phyloP scores from a whole-genome alignment of 1,140 invertebrate genomes.

The Agraylea sexmaculata region DNA sequence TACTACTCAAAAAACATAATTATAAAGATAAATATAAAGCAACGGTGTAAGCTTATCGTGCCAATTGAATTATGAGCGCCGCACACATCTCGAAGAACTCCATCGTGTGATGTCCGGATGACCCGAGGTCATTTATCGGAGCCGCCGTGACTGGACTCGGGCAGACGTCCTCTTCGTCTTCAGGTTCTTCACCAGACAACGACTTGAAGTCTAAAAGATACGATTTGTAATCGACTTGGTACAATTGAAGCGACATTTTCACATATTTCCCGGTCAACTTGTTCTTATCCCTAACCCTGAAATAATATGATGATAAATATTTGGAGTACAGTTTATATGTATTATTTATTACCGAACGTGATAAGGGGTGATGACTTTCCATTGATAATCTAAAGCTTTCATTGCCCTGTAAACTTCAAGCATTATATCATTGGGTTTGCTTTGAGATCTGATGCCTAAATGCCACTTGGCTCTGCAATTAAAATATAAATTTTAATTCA shows the following conservation, averaged over 20 bases:
- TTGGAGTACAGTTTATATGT: neutral
- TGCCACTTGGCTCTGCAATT: slow-evolving; percentile 90
- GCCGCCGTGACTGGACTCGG: slow-evolving; percentile 25
- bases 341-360: slow-evolving; percentile 54
- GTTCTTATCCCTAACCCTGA: slow-evolving; percentile 81
- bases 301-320: slow-evolving; percentile 12
- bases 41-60: slow-evolving; percentile 64
- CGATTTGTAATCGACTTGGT: slow-evolving; percentile 97
- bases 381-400: slow-evolving; percentile 96
- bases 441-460: slow-evolving; percentile 95
- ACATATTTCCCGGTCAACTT: slow-evolving; percentile 69
- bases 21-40: no score
- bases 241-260: slow-evolving; percentile 97
- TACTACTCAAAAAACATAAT: no score
- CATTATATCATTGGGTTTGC: slow-evolving; percentile 99
- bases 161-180: slow-evolving; percentile 47
- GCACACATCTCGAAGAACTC: slow-evolving; percentile 99
- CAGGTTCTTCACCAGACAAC: slow-evolving; percentile 64
- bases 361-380: slow-evolving; percentile 96
- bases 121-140: slow-evolving; percentile 17
- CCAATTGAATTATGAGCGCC: slow-evolving; percentile 91
- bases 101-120: slow-evolving; percentile 85
- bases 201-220: slow-evolving; percentile 98
- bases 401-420: slow-evolving; percentile 98
- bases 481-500: slow-evolving; percentile 7